Conservation (phyloP, 2,888 invertebrate genomes). For the Euplexia lucipara region DNA sequence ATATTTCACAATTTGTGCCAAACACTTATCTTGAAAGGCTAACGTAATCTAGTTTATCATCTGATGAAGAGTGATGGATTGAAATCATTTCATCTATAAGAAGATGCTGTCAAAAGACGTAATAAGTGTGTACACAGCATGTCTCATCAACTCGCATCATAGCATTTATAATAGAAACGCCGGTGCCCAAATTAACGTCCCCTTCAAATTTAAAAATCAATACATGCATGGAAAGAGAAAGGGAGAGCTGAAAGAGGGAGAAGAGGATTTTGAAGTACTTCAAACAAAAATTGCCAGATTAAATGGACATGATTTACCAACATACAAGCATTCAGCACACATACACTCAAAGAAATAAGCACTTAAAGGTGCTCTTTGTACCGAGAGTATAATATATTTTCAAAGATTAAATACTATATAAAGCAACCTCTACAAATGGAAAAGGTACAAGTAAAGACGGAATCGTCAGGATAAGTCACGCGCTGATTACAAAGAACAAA, state of each 20-base stretch:
- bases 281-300: conserved; percentile 2
- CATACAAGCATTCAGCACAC: background rate
- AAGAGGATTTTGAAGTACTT: conserved; percentile 1
- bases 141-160: background rate
- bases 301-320: background rate
- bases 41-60: conserved; percentile 54
- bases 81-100: conserved; percentile 40
- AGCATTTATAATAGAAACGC: background rate
- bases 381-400: conserved; percentile 25
- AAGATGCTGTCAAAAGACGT: conserved; percentile 31
- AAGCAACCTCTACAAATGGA: conserved; percentile 2
- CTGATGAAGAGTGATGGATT: conserved; percentile 52
- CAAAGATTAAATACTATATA: conserved; percentile 5
- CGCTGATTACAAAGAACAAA: conserved; percentile 70
- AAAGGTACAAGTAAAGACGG: conserved; percentile 27
- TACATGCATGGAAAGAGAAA: background rate
- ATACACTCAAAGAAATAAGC: conserved; percentile 15
- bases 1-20: conserved; percentile 51
- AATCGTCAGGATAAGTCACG: conserved; percentile 69
- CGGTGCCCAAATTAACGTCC: conserved; percentile 4
- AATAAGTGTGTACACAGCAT: conserved; percentile 3
- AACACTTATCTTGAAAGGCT: conserved; percentile 57
- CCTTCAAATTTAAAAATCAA: conserved; percentile 36
- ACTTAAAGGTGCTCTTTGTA: background rate
- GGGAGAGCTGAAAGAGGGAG: conserved; percentile 8